phyloP scores from a whole-genome alignment of 2,797 vertebrate species.

The Varecia variegata region DNA sequence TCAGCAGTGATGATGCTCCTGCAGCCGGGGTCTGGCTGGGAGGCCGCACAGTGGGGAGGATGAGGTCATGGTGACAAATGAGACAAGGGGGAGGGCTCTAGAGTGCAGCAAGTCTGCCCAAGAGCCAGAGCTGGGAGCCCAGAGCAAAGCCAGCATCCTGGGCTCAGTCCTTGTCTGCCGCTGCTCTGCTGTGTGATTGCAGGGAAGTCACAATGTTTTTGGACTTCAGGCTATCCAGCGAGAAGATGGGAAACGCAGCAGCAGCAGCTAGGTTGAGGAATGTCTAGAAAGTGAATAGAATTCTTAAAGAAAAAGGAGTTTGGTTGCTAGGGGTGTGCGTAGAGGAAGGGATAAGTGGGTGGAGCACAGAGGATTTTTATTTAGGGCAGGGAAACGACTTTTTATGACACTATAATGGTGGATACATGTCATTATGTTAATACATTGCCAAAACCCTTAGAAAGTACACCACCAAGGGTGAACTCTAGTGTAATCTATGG shows the following conservation, averaged over 20 bases:
- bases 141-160: not conserved
- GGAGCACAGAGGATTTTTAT: not conserved
- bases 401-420: not conserved
- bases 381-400: not conserved
- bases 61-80: constrained; percentile 74
- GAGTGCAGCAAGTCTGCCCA: not conserved
- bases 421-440: not conserved
- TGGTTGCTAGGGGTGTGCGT: not conserved
- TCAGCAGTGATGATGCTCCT: constrained; percentile 61
- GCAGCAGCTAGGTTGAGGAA: not conserved
- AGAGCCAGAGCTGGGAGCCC: not conserved
- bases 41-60: constrained; percentile 66
- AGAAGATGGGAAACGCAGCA: not conserved
- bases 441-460: not conserved
- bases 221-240: not conserved
- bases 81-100: constrained; percentile 56
- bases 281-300: not conserved
- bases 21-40: constrained; percentile 63
- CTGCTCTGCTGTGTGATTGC: not conserved
- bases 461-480: not conserved
- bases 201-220: not conserved
- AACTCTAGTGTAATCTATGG: not conserved
- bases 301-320: not conserved
- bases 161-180: not conserved
- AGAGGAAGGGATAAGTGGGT: not conserved